phyloP scores from a whole-genome alignment of 2,113 vertebrate genomes.

The Myiozetetes cayanensis region DNA sequence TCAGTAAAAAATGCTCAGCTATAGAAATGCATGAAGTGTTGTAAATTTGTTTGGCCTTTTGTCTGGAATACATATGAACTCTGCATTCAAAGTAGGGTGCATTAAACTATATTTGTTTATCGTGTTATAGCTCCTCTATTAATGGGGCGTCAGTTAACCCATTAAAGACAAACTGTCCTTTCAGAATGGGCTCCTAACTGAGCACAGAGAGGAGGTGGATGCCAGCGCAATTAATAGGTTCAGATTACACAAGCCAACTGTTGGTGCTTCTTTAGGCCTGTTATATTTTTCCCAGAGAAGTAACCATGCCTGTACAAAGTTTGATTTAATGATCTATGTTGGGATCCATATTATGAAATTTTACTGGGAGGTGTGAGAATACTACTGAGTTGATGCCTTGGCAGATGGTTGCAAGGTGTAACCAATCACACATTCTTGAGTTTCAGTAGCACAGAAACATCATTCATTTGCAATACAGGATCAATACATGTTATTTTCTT shows the following conservation, averaged over 20 bases:
- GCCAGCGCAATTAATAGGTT: conserved; percentile 57
- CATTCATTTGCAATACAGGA: not conserved
- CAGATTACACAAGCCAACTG: conserved; percentile 6
- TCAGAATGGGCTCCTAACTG: conserved; percentile 41
- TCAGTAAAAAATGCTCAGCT: conserved; percentile 81
- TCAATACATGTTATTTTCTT: not conserved
- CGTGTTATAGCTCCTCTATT: conserved; percentile 49
- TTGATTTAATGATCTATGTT: conserved; percentile 52
- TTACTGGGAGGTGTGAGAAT: conserved; percentile 55
- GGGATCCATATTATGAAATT: conserved; percentile 35
- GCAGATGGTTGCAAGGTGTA: conserved; percentile 32
- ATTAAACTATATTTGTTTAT: conserved; percentile 67
- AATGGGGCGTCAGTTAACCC: conserved; percentile 71
- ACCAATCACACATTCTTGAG: not conserved
- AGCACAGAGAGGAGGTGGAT: not conserved
- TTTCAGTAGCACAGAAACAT: not conserved
- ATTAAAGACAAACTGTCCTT: conserved; percentile 35
- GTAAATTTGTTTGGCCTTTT: conserved; percentile 94
- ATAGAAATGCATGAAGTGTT: conserved; percentile 86
- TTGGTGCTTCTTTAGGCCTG: conserved; percentile 35
- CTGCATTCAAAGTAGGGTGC: conserved; percentile 71
- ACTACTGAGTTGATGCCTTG: not conserved
- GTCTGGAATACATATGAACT: conserved; percentile 79
- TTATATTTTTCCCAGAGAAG: conserved; percentile 30
- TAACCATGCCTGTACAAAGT: not conserved